Evolutionary conservation across 1,140 invertebrate species (phyloP).

Genomic region (Bombyx mandarina): DNA sequence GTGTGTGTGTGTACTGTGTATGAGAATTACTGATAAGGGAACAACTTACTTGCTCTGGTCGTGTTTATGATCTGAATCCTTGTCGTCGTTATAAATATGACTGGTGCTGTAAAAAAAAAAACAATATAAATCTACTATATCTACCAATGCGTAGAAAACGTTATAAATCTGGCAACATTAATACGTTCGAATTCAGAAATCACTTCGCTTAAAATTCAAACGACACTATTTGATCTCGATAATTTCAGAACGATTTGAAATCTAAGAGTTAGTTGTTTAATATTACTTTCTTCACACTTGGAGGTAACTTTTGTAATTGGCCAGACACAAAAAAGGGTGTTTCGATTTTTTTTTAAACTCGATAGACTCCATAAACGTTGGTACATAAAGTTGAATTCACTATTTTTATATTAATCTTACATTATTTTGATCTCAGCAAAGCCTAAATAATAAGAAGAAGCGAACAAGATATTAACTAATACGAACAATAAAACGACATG

Average conservation of each 20-base stretch:
- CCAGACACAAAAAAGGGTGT: too few species aligned
- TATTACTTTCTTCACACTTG: too few species aligned
- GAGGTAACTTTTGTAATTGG: too few species aligned
- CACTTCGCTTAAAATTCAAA: neutral
- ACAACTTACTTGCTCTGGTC: slow-evolving; percentile 67
- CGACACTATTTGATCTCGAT: neutral
- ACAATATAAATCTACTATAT: slow-evolving; percentile 1
- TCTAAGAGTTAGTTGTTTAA: too few species aligned
- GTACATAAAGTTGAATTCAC: neutral
- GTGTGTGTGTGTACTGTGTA: too few species aligned
- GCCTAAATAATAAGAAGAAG: slow-evolving; percentile 66
- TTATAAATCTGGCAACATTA: too few species aligned
- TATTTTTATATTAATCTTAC: neutral
- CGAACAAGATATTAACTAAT: slow-evolving; percentile 31
- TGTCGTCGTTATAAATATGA: slow-evolving; percentile 62
- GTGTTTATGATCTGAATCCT: slow-evolving; percentile 66
- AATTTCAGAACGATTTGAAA: too few species aligned
- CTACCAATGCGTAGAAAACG: neutral
- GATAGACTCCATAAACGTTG: too few species aligned
- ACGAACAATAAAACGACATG: slow-evolving; percentile 30
- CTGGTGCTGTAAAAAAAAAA: slow-evolving; percentile 55
- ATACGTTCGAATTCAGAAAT: too few species aligned
- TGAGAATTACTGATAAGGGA: too few species aligned
- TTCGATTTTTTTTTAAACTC: too few species aligned
- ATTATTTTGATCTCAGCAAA: slow-evolving; percentile 32